Base-by-base conservation (phyloP, 2,888 invertebrate species). In the Eristalis intricaria region DNA sequence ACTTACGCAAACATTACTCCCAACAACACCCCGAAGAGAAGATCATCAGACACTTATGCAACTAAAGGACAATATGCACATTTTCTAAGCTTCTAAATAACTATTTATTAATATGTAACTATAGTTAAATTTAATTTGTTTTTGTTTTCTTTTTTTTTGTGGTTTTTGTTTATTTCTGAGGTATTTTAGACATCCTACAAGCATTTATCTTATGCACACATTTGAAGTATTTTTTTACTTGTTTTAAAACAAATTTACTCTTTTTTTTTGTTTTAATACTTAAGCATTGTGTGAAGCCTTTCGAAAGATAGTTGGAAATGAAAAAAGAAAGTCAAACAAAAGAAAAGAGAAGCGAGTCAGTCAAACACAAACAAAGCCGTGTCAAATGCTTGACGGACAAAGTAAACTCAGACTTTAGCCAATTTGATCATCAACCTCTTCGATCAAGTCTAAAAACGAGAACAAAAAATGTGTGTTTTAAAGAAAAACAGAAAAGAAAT, bases 61-160 rank as follows among this genome's bases (percentile, higher is more conserved):
- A 87, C 84, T 87, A 76, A 87, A 60, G 79, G 84, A 87, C 79
- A 87, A 80, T 87, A 87, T 84, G 87, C 87, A 84, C 71, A 76
- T 58, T 74, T 79, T 84, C 84, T 87, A 87, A 87, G 87, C 87
- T 68, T 87, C 84, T 84, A 87, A 76, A 23, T 83, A 71, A n/a
- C 22, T 85, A 50, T 50, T 26, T 43, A 61, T 13, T 64, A 50
- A 22, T 23, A 68, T 32, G 50, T 65, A 61, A 38, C 73, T 66
- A 70, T 60, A 66, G 65, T 64, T 66, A 26, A 23, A 26, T 60
- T 60, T 60, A 60, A 26, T 71, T 65, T 23, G 29, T 64, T 66
- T 69, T 56, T 63, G n/a, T 50, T 70, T 50, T 61, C 4, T 35
- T 68, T 63, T n/a, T n/a, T n/a, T n/a, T 15, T 80, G 73, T 40